phyloP scores from a whole-genome alignment of 2,797 vertebrate species.

The Oreonectes daqikongensis region DNA sequence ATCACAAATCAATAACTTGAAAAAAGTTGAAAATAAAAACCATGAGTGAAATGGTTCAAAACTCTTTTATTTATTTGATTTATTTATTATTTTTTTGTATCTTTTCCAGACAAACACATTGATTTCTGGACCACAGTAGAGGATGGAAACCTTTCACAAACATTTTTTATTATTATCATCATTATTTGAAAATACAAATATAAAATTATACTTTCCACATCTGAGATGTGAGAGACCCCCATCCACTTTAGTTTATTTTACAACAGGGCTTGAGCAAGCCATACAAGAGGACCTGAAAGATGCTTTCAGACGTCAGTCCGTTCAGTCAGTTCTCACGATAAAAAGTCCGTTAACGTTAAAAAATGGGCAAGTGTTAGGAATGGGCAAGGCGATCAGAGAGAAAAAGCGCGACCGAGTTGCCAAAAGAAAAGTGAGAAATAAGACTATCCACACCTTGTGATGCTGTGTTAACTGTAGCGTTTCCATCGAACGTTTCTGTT shows the following conservation, averaged over 20 bases:
- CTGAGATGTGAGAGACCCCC: slow-evolving; percentile 95
- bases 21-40: slow-evolving; percentile 65
- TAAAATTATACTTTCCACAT: slow-evolving; percentile 98
- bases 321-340: slow-evolving; percentile 68
- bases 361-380: slow-evolving; percentile 73
- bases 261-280: slow-evolving; percentile 92
- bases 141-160: slow-evolving; percentile 97
- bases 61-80: slow-evolving; percentile 87
- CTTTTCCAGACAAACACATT: slow-evolving; percentile 93
- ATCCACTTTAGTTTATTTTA: slow-evolving; percentile 88
- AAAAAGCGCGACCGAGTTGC: slow-evolving; percentile 45
- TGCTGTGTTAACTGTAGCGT: slow-evolving; percentile 33
- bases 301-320: slow-evolving; percentile 76
- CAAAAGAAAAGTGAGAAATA: slow-evolving; percentile 42
- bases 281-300: slow-evolving; percentile 93
- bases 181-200: slow-evolving; percentile 94
- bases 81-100: slow-evolving; percentile 71
- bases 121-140: slow-evolving; percentile 96
- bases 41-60: slow-evolving; percentile 82
- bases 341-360: slow-evolving; percentile 70
- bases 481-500: slow-evolving; percentile 8
- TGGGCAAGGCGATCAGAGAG: slow-evolving; percentile 68
- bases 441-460: slow-evolving; percentile 39
- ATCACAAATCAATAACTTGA: slow-evolving; percentile 61
- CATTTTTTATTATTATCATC: slow-evolving; percentile 81